Evolutionary conservation across 2,797 vertebrate species (phyloP), one percentile per base, ranked within the genome.

Genomic region (Microctenopoma steveboyesi): DNA sequence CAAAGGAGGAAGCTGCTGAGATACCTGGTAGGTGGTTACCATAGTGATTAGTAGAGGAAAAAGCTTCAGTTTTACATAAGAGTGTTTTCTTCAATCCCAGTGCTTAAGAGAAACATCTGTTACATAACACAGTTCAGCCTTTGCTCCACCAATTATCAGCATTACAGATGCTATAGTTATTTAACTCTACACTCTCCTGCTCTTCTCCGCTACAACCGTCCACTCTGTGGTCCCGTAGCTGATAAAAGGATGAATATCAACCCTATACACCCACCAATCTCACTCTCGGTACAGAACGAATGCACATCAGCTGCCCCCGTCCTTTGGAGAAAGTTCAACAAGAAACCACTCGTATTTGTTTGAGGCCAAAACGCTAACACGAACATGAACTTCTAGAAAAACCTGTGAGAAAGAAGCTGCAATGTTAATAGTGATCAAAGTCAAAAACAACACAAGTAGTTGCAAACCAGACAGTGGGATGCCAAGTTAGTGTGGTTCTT

Each of bases 341-440:
- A 47, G 25, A 48, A 50, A 45, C 13, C 63, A 63, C 51, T 61
- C 35, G 4, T 27, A 13, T n/a, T 35, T 42, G 48, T 55, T 62
- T 35, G 18, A 76, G n/a, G 47, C 54, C 52, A 52, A 54, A 27
- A 45, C 0, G 1, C 18, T 53, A 50, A 27, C 57, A 68, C 49
- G 22, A 22, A 22, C 22, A 22, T 22, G 22, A 22, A 22, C 76
- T 75, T 68, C 50, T 54, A 30, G 4, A 11, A 53, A 58, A 74
- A 81, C 83, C 84, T 88, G 78, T 9, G 12, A 65, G 67, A 83
- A 48, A 71, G 52, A 83, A 88, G 85, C 78, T 70, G 73, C 67
- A 55, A 64, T 54, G 73, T 87, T 85, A 85, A 76, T 74, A 49
- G 72, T 35, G 22, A 46, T 54, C 65, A 79, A 51, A 82, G 75